Evolutionary conservation across 2,797 vertebrate genomes (phyloP), one percentile per base, ranked within the genome.

Genomic region (Enteromius radiatus): DNA sequence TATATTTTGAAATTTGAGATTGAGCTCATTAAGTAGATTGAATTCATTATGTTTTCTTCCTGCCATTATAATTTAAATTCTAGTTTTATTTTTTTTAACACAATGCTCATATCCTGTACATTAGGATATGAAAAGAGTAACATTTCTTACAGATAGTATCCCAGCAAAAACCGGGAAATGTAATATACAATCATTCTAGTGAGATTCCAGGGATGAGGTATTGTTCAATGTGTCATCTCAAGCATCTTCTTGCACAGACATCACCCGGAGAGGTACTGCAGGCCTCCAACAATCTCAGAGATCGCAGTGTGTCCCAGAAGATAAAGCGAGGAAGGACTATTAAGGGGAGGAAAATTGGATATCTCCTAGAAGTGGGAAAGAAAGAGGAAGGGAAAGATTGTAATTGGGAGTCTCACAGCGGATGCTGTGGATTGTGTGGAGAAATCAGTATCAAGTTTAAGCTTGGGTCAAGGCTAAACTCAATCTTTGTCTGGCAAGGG

Each of bases 251-350:
- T 45, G 38, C 17, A 63, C 43, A 36, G 33, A 41, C 19, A 64
- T 65, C 28, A 49, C 31, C 38, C 4, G 76, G 11, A 67, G 45
- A 75, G 28, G 33, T 69, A 56, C 0, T 3, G 17, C 47, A 68
- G n/a, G 8, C 3, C 54, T 73, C 21, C 2, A 49, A 68, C 80
- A 78, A 76, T 86, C 59, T 88, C 7, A 38, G 78, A 88, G 82
- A 88, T 85, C 80, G 81, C 84, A 75, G 68, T 56, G 45, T 86
- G 87, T 88, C 85, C 85, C 84, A 59, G 85, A 61, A 86, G 43
- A 87, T 88, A 88, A 84, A 89, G 52, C 70, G 80, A 88, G 84
- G 86, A 89, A 84, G 87, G 90, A 85, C 88, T 88, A 91, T 90
- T 82, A 78, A 84, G 74, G 65, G 54, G 41, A 41, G 43, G 73